Percentiles rank a stretch among this genome's conserved stretches.
phyloP scores from a whole-genome alignment of 2,888 invertebrate genomes.

The Epirrita christyi region DNA sequence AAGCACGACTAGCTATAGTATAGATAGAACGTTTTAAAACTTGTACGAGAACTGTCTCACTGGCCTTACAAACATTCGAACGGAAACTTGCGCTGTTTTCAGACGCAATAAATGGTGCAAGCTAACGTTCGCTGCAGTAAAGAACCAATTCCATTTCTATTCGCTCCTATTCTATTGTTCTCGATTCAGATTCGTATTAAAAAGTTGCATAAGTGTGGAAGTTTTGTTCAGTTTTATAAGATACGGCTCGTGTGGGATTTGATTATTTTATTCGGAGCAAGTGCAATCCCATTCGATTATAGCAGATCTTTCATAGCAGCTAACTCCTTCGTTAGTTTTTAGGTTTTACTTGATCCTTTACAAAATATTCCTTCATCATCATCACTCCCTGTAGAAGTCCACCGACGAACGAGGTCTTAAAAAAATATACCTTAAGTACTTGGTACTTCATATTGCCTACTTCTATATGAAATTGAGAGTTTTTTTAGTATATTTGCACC shows the following conservation, averaged over 20 bases:
- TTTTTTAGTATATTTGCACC: no score
- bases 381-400: no score
- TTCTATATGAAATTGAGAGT: no score
- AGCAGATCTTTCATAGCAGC: background rate
- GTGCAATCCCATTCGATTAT: background rate
- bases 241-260: constrained; percentile 14
- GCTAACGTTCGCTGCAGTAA: constrained; percentile 62
- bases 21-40: constrained; percentile 68
- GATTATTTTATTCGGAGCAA: constrained; percentile 9
- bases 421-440: no score
- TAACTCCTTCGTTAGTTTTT: no score
- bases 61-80: constrained; percentile 59
- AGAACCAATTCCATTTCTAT: constrained; percentile 61
- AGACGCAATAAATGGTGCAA: constrained; percentile 77
- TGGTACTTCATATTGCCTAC: no score
- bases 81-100: constrained; percentile 73
- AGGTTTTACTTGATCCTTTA: no score
- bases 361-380: background rate
- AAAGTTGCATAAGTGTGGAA: constrained; percentile 29
- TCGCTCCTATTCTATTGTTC: constrained; percentile 38
- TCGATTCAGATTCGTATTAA: constrained; percentile 38
- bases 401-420: no score
- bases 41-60: constrained; percentile 73
- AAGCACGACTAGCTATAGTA: constrained; percentile 41
- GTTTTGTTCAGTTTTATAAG: constrained; percentile 27